A percentile compares a stretch with the other conserved stretches of the same genome.
Evolutionary conservation across 1,140 invertebrate species (phyloP).

Genomic region (Cydia pomonella): DNA sequence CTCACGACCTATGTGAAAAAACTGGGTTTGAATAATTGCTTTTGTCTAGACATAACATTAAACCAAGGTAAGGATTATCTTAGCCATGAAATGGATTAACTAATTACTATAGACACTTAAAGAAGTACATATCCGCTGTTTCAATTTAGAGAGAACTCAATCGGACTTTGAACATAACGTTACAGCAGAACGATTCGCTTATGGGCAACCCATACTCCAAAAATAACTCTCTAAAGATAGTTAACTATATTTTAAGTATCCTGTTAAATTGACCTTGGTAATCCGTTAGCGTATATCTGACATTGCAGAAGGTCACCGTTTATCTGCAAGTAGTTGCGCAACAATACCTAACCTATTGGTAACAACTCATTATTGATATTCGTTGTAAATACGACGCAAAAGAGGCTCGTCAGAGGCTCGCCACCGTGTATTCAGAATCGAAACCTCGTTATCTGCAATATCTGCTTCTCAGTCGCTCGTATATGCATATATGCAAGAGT

Average conservation of each 20-base stretch:
- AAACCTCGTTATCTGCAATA: too few relatives aligned
- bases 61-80: background rate
- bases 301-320: conserved; percentile 29
- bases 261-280: conserved; percentile 53
- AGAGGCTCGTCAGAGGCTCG: conserved; percentile 19
- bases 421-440: background rate
- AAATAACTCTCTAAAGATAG: conserved; percentile 5
- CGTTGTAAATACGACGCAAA: conserved; percentile 25
- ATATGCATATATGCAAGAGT: too few relatives aligned
- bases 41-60: conserved; percentile 4
- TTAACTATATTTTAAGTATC: conserved; percentile 35
- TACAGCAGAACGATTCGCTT: background rate
- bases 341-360: conserved; percentile 25
- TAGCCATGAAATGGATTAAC: too few relatives aligned
- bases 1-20: background rate
- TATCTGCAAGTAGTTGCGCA: conserved; percentile 7
- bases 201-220: background rate
- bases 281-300: conserved; percentile 42
- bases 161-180: background rate
- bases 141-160: background rate
- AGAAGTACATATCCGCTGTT: background rate
- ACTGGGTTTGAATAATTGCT: too few relatives aligned
- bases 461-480: too few relatives aligned
- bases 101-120: background rate
- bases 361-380: conserved; percentile 3